phyloP scores from a whole-genome alignment of 2,888 invertebrate species.

The Tipula helvola region DNA sequence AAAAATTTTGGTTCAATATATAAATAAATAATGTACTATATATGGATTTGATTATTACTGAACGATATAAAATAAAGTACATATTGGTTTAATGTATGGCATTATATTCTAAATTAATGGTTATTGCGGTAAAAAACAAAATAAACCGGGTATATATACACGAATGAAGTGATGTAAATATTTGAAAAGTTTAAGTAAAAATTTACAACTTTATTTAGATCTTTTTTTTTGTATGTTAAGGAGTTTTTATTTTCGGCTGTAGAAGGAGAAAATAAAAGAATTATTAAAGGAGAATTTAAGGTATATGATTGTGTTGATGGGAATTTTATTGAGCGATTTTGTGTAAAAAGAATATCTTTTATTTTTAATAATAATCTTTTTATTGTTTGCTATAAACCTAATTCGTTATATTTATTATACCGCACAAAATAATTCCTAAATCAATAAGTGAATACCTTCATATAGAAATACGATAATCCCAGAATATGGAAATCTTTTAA shows the following conservation, averaged over 20 bases:
- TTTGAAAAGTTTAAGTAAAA: neutral
- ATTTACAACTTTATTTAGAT: neutral
- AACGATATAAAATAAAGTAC: constrained; percentile 4
- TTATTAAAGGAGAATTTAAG: neutral
- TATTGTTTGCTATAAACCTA: neutral
- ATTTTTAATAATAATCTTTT: neutral
- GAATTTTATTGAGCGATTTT: neutral
- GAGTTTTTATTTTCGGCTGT: neutral
- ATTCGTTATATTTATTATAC: neutral
- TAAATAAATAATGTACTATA: constrained; percentile 4
- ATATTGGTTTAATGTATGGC: constrained; percentile 4
- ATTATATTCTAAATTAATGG: neutral
- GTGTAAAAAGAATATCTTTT: neutral
- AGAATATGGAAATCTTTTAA: neutral
- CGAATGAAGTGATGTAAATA: neutral
- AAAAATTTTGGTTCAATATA: neutral
- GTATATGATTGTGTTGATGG: neutral
- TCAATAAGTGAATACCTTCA: neutral
- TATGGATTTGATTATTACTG: neutral
- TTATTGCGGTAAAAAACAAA: neutral
- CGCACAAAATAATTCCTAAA: neutral
- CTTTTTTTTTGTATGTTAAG: neutral
- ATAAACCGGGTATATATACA: neutral
- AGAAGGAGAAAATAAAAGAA: neutral
- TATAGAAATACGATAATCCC: neutral